Evolutionary conservation across 2,888 invertebrate genomes (phyloP).

Genomic region (Tachystola acroxantha): DNA sequence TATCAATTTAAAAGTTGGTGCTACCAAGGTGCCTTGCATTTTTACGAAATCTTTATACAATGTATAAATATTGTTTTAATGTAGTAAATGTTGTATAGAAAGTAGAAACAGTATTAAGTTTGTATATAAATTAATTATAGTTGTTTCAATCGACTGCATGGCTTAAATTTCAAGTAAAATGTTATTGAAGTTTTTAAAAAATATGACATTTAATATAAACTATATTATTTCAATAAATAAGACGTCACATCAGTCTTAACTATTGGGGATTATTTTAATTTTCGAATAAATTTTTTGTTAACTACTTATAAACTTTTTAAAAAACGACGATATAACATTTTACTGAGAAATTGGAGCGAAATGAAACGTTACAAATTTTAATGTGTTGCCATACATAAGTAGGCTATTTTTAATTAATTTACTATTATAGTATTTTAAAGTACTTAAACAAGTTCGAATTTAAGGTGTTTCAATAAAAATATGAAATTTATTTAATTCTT

Average conservation of each 20-base stretch:
- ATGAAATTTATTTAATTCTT: slow-evolving; percentile 19
- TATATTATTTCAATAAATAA: too few relatives aligned
- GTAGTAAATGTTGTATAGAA: slow-evolving; percentile 23
- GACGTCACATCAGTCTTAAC: too few relatives aligned
- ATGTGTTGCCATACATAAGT: slow-evolving; percentile 16
- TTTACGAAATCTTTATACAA: slow-evolving; percentile 21
- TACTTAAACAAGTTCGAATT: slow-evolving; percentile 65
- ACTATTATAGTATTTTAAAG: slow-evolving; percentile 20
- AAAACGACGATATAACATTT: too few relatives aligned
- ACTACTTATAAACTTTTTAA: too few relatives aligned
- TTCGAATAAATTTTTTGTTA: too few relatives aligned
- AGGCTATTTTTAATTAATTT: slow-evolving; percentile 10
- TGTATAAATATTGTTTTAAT: slow-evolving; percentile 8
- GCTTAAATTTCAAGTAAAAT: background rate
- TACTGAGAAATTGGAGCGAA: too few relatives aligned
- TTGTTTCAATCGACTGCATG: slow-evolving; percentile 6
- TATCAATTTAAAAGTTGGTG: slow-evolving; percentile 36
- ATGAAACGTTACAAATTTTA: slow-evolving; percentile 20
- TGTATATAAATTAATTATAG: slow-evolving; percentile 29
- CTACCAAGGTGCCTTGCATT: slow-evolving; percentile 41
- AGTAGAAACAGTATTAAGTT: slow-evolving; percentile 44
- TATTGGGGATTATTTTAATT: too few relatives aligned
- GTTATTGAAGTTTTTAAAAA: too few relatives aligned
- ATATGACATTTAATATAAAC: too few relatives aligned
- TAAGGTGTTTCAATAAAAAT: slow-evolving; percentile 56